Conservation (phyloP, 2,888 invertebrate genomes). For the Yponomeuta malinellus region DNA sequence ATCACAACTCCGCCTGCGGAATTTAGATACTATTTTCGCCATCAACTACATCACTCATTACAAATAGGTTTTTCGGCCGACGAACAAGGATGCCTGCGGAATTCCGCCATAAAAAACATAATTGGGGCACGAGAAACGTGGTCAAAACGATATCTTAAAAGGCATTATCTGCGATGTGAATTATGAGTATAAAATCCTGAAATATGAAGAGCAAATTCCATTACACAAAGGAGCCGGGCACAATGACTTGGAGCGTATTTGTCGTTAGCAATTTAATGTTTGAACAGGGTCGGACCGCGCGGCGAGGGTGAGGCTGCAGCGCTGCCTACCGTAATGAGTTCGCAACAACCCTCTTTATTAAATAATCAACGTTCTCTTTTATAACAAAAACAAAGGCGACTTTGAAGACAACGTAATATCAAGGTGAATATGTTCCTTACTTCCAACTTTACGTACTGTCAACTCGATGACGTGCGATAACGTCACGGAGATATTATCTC, state of each 20-base stretch:
- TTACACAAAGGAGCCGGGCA: neutral
- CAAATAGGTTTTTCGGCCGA: neutral
- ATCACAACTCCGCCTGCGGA: neutral
- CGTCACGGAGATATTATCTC: neutral
- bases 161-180: neutral
- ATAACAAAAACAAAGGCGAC: neutral
- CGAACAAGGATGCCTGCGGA: neutral
- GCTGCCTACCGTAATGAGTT: neutral
- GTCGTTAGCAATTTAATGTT: slow-evolving; percentile 11
- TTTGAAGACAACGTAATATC: neutral
- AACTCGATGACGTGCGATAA: neutral
- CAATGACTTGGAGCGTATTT: slow-evolving; percentile 12
- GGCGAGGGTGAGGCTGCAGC: neutral
- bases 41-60: neutral
- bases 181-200: slow-evolving; percentile 2
- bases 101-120: neutral
- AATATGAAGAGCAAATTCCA: slow-evolving; percentile 7
- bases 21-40: neutral
- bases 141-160: neutral
- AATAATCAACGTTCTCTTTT: slow-evolving; percentile 4
- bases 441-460: neutral
- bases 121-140: neutral
- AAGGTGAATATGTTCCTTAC: neutral
- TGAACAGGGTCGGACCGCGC: slow-evolving; percentile 9
- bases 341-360: neutral